Conservation (phyloP, 1,140 invertebrate genomes). For the Stegodyphus mimosarum region DNA sequence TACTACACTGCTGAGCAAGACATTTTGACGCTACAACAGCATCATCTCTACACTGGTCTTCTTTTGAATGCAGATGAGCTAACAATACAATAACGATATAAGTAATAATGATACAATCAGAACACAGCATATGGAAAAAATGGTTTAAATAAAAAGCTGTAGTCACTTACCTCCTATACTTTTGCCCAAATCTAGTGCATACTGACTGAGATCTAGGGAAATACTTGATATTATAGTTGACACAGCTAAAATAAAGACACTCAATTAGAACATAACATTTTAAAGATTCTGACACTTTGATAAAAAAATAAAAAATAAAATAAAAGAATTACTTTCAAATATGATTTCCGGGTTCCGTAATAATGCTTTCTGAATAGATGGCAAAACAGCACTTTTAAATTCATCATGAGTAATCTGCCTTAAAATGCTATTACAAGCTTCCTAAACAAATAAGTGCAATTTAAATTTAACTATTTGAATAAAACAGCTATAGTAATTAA, state of each 20-base stretch:
- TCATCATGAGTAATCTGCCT: slow-evolving; percentile 77
- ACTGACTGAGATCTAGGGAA: slow-evolving; percentile 82
- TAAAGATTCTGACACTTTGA: neutral
- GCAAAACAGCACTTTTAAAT: slow-evolving; percentile 81
- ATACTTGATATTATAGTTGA: slow-evolving; percentile 79
- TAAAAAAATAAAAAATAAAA: slow-evolving; percentile 6
- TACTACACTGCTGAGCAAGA: slow-evolving; percentile 80
- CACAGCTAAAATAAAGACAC: slow-evolving; percentile 71
- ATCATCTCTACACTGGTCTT: slow-evolving; percentile 79
- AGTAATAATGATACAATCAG: neutral
- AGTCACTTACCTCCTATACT: slow-evolving; percentile 80
- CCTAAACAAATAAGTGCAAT: slow-evolving; percentile 64
- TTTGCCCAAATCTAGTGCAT: slow-evolving; percentile 84
- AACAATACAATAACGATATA: slow-evolving; percentile 53
- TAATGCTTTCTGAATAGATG: slow-evolving; percentile 90
- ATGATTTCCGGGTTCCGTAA: slow-evolving; percentile 94
- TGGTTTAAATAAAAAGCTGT: too few species aligned
- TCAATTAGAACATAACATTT: too few species aligned
- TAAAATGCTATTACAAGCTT: slow-evolving; percentile 73
- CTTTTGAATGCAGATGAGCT: slow-evolving; percentile 75
- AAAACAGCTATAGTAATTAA: too few species aligned
- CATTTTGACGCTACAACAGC: slow-evolving; percentile 78
- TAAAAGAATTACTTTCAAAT: slow-evolving; percentile 71
- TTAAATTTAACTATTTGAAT: too few species aligned
- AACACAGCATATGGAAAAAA: too few species aligned